These are phyloP conservation scores for Megalops cyprinoides DNA, from an alignment of 2,797 vertebrate genomes.

Conservation along the genomic window DNA sequence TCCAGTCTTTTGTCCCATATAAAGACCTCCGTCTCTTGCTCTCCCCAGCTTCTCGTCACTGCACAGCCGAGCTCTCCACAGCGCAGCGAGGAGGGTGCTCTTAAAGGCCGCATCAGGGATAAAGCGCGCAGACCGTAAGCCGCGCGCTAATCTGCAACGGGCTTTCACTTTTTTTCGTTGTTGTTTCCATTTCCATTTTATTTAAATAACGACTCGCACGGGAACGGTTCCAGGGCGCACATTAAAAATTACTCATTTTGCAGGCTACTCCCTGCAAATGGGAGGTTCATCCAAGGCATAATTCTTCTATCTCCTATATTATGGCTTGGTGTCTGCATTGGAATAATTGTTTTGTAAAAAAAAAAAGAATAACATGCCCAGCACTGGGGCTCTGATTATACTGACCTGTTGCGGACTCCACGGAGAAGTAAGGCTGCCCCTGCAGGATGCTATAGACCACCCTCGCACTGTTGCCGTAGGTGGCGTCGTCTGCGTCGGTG, in stretches of 20 bases:
- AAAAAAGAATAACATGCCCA: neutral
- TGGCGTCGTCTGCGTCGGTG: slow-evolving; percentile 88
- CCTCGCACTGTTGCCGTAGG: slow-evolving; percentile 93
- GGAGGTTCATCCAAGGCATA: neutral
- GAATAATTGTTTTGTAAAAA: neutral
- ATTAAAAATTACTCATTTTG: neutral
- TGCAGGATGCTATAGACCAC: slow-evolving; percentile 95
- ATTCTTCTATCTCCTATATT: neutral
- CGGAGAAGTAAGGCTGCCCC: slow-evolving; percentile 95
- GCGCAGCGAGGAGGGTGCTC: too few relatives aligned
- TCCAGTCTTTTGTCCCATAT: too few relatives aligned
- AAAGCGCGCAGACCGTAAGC: neutral
- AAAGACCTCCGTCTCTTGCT: too few relatives aligned
- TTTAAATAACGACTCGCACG: slow-evolving; percentile 52
- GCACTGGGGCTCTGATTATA: neutral
- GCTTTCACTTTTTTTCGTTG: slow-evolving; percentile 21
- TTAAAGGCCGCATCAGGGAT: too few relatives aligned
- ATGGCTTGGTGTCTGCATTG: neutral
- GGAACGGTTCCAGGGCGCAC: neutral
- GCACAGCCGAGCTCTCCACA: too few relatives aligned
- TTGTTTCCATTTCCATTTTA: slow-evolving; percentile 57
- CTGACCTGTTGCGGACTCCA: slow-evolving; percentile 85
- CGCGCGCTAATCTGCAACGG: neutral
- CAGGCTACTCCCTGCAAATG: neutral
- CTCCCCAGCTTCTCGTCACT: too few relatives aligned